A percentile compares a stretch with the other conserved stretches of the same genome.
These are phyloP conservation scores for Corapipo altera DNA, from an alignment of 2,113 vertebrate genomes.

Conservation along the genomic window DNA sequence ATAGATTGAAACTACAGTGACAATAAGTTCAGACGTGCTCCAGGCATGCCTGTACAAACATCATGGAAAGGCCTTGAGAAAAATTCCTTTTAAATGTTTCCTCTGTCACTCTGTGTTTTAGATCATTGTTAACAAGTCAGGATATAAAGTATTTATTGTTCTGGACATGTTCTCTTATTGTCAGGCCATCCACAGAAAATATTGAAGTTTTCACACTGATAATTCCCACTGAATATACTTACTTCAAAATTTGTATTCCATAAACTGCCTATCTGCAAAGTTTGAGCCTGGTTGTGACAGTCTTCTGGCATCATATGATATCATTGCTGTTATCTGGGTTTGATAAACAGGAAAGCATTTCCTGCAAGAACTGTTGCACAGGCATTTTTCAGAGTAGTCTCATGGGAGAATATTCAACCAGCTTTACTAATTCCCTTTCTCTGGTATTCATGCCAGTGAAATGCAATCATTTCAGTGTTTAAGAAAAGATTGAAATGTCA, in stretches of 20 bases:
- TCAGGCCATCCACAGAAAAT: background rate
- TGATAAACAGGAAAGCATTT: conserved; percentile 10
- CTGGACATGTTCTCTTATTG: background rate
- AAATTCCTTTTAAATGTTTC: background rate
- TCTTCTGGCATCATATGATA: background rate
- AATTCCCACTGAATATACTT: background rate
- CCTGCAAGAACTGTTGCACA: background rate
- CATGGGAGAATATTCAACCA: background rate
- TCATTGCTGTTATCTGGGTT: background rate
- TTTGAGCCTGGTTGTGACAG: background rate
- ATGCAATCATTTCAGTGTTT: background rate
- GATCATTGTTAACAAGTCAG: background rate
- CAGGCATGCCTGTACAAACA: background rate
- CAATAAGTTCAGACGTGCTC: background rate
- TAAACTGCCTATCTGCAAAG: background rate
- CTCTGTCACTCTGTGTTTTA: background rate
- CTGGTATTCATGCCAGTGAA: background rate
- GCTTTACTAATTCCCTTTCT: background rate
- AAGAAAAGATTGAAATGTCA: background rate
- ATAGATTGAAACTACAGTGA: background rate
- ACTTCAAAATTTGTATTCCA: background rate
- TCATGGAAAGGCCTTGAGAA: background rate
- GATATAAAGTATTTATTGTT: background rate
- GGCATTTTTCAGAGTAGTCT: background rate
- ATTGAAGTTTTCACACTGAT: background rate